phyloP scores from a whole-genome alignment of 2,888 invertebrate genomes.

The Erebia ligea region DNA sequence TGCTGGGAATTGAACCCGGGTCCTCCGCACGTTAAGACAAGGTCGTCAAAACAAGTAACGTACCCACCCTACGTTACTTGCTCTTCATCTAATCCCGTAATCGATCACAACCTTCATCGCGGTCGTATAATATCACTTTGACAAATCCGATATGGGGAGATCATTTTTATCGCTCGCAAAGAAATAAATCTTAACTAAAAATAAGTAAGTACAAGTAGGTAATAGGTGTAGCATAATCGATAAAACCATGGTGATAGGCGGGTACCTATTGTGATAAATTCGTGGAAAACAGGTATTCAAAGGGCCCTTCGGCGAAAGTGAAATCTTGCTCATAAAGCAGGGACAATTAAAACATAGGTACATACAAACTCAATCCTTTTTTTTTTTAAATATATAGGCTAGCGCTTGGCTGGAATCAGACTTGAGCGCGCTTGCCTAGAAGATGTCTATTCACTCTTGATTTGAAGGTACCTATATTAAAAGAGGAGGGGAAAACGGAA shows the following conservation, averaged over 20 bases:
- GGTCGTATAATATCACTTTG: neutral
- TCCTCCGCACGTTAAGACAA: too few relatives aligned
- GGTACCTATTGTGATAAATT: neutral
- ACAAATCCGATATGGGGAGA: neutral
- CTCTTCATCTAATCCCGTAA: neutral
- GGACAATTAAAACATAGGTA: too few relatives aligned
- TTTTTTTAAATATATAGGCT: too few relatives aligned
- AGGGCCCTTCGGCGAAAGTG: neutral
- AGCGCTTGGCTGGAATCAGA: too few relatives aligned
- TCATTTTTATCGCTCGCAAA: slow-evolving; percentile 1
- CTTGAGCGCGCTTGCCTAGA: too few relatives aligned
- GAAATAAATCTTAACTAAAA: neutral
- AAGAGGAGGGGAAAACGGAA: too few relatives aligned
- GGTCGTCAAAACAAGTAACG: too few relatives aligned
- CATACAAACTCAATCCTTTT: too few relatives aligned
- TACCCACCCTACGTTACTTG: neutral
- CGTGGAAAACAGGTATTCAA: neutral
- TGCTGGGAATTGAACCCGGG: too few relatives aligned
- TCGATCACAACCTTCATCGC: neutral
- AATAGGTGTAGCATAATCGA: neutral
- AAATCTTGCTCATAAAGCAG: neutral
- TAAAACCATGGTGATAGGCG: slow-evolving; percentile 1
- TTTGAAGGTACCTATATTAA: too few relatives aligned
- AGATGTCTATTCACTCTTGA: too few relatives aligned
- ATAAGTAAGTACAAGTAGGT: neutral